Evolutionary conservation across 2,797 vertebrate genomes (phyloP).

Genomic region (Falco naumanni): DNA sequence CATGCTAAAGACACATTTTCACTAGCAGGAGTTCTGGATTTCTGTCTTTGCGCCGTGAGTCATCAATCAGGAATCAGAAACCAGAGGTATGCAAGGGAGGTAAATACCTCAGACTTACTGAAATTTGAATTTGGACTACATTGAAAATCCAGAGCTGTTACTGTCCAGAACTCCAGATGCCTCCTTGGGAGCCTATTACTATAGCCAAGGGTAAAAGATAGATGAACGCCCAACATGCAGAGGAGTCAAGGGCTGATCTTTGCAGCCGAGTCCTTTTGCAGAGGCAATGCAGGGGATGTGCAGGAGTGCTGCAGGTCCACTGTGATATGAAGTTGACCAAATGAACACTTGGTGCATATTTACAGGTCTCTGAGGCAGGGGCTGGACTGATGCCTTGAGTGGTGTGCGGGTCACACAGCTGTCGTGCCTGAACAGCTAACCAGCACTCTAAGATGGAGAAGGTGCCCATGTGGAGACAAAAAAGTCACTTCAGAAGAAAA

Average conservation of each 20-base stretch:
- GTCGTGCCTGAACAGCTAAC: not conserved
- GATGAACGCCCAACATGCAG: not conserved
- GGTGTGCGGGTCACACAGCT: not conserved
- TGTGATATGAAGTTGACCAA: not conserved
- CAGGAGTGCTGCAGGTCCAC: not conserved
- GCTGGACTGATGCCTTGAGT: not conserved
- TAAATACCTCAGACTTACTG: not conserved
- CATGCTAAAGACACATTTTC: not conserved
- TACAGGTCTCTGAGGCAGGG: not conserved
- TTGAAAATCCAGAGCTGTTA: not conserved
- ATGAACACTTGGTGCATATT: not conserved
- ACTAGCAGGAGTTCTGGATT: not conserved
- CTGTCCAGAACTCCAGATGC: not conserved
- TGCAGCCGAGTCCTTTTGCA: not conserved
- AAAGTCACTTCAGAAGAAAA: constrained; percentile 16
- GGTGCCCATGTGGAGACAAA: not conserved
- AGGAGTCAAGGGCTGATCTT: not conserved
- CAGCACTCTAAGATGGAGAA: not conserved
- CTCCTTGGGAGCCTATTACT: not conserved
- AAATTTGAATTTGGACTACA: not conserved
- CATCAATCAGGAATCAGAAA: not conserved
- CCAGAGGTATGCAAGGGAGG: not conserved
- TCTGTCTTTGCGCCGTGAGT: not conserved
- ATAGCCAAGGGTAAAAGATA: not conserved
- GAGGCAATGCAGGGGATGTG: not conserved